Conservation (phyloP, 2,797 vertebrate genomes). For the Scarus forsteni region DNA sequence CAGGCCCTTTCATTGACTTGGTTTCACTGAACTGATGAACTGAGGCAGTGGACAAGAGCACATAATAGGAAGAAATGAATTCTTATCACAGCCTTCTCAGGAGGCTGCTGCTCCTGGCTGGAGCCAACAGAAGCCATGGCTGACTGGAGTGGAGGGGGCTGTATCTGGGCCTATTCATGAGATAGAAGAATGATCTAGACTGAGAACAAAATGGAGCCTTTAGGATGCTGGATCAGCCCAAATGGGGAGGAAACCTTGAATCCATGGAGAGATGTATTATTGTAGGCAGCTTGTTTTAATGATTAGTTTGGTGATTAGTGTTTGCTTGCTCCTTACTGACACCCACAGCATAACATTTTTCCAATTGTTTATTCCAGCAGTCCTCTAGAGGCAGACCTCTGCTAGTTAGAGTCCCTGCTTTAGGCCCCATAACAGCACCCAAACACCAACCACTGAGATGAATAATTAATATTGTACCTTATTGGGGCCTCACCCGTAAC, state of each 20-base stretch:
- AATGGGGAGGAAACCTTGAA: conserved; percentile 55
- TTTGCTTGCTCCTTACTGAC: conserved; percentile 77
- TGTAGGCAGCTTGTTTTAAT: conserved; percentile 76
- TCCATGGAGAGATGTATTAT: conserved; percentile 69
- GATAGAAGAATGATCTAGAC: conserved; percentile 52
- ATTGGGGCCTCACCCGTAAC: conserved; percentile 72
- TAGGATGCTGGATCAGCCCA: conserved; percentile 68
- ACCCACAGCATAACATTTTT: conserved; percentile 72
- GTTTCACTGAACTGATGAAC: conserved; percentile 91
- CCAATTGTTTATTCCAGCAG: conserved; percentile 80
- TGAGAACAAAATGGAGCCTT: conserved; percentile 64
- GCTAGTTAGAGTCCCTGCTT: conserved; percentile 81
- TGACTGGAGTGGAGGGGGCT: conserved; percentile 60
- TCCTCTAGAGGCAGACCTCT: conserved; percentile 77
- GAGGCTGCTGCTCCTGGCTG: conserved; percentile 82
- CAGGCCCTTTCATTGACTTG: conserved; percentile 92
- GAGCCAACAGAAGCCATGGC: conserved; percentile 70
- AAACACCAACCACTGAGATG: conserved; percentile 81
- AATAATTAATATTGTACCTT: conserved; percentile 87
- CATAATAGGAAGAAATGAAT: conserved; percentile 94
- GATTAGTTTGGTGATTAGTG: conserved; percentile 79
- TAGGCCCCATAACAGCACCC: conserved; percentile 77
- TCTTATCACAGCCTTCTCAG: conserved; percentile 91
- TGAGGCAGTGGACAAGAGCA: conserved; percentile 91
- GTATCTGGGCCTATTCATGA: conserved; percentile 56